Percentiles rank a stretch among this genome's conserved stretches.
phyloP scores from a whole-genome alignment of 2,888 invertebrate species.

The Phyto melanocephala region DNA sequence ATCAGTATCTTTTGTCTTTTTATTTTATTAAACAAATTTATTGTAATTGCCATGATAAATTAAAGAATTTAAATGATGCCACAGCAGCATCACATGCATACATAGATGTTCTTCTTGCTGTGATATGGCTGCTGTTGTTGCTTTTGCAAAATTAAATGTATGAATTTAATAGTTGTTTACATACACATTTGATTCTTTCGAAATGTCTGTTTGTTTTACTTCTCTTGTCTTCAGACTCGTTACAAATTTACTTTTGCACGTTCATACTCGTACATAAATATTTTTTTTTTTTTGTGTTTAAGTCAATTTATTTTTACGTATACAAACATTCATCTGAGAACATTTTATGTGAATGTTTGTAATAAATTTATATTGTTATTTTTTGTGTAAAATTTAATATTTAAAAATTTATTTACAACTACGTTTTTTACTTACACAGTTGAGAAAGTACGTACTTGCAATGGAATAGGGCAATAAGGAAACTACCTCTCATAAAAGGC shows the following conservation, averaged over 20 bases:
- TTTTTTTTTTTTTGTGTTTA: constrained; percentile 3
- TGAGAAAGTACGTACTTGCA: neutral
- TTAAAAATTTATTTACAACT: constrained; percentile 2
- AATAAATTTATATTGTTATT: constrained; percentile 42
- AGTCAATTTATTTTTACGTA: constrained; percentile 41
- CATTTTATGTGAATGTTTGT: neutral
- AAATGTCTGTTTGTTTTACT: neutral
- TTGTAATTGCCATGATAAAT: constrained; percentile 62
- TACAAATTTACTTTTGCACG: neutral
- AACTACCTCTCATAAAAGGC: no score
- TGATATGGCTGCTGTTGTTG: neutral
- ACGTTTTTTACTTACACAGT: neutral
- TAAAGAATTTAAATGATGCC: constrained; percentile 55
- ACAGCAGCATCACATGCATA: constrained; percentile 25
- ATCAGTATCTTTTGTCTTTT: constrained; percentile 50
- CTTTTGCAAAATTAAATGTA: constrained; percentile 22
- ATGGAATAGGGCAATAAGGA: no score
- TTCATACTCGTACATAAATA: neutral
- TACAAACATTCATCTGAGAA: constrained; percentile 5
- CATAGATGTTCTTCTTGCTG: neutral
- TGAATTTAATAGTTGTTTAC: constrained; percentile 41
- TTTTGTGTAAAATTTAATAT: constrained; percentile 29
- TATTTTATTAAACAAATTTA: constrained; percentile 64
- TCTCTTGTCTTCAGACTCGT: constrained; percentile 4
- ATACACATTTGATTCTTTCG: constrained; percentile 19